Conservation (phyloP, 2,888 invertebrate species). For the Argyra leucocephala region DNA sequence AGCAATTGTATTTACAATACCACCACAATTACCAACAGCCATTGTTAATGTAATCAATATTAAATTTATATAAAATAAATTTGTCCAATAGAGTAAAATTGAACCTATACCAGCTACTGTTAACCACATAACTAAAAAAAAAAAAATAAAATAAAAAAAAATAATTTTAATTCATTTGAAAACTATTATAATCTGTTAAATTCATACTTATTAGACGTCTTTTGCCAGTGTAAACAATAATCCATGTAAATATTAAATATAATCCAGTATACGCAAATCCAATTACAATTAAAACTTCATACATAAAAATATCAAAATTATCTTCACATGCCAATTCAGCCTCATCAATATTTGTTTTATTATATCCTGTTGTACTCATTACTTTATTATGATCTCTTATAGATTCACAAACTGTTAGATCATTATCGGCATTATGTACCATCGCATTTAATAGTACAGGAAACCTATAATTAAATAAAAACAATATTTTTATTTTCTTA, state of each 20-base stretch:
- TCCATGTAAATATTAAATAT: constrained; percentile 54
- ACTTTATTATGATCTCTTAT: constrained; percentile 8
- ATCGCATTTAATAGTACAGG: constrained; percentile 37
- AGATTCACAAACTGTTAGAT: constrained; percentile 34
- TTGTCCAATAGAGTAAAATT: constrained; percentile 49
- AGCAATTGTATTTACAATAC: constrained; percentile 46
- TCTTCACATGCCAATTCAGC: constrained; percentile 42
- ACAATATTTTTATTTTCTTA: too few species aligned
- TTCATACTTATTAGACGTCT: constrained; percentile 47
- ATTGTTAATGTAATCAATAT: constrained; percentile 48
- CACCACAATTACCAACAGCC: constrained; percentile 46
- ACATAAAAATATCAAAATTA: constrained; percentile 52
- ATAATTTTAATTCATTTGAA: constrained; percentile 32
- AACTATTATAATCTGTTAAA: not conserved
- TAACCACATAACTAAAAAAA: constrained; percentile 25
- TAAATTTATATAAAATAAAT: constrained; percentile 49
- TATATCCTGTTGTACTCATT: constrained; percentile 37
- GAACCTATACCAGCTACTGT: constrained; percentile 50
- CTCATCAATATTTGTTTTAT: constrained; percentile 40
- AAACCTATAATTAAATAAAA: constrained; percentile 27
- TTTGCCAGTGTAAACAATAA: constrained; percentile 51
- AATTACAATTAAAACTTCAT: constrained; percentile 56
- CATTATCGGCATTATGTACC: constrained; percentile 34
- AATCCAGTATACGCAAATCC: constrained; percentile 56
- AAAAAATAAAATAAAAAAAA: not conserved